phyloP scores from a whole-genome alignment of 2,797 vertebrate species.

The Squalus acanthias region DNA sequence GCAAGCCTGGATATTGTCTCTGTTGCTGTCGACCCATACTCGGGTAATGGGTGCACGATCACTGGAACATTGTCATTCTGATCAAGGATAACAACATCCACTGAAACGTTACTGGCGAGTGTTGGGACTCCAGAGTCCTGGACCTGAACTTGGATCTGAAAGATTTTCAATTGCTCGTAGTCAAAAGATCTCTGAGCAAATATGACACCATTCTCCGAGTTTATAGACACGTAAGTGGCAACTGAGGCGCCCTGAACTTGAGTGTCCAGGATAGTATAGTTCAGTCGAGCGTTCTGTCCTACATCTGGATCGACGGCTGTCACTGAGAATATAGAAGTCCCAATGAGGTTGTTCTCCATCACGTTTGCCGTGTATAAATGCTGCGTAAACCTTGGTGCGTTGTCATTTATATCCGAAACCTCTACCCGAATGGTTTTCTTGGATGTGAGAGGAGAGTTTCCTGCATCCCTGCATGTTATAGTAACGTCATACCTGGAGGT shows the following conservation, averaged over 20 bases:
- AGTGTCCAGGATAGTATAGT: slow-evolving; percentile 52
- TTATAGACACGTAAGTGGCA: slow-evolving; percentile 47
- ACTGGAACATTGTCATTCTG: slow-evolving; percentile 48
- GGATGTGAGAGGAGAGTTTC: slow-evolving; percentile 45
- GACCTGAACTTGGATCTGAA: slow-evolving; percentile 45
- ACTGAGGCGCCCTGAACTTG: slow-evolving; percentile 45
- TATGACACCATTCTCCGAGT: slow-evolving; percentile 46
- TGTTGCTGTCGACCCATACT: neutral
- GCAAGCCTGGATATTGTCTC: neutral
- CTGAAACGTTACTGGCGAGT: slow-evolving; percentile 44
- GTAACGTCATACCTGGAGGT: slow-evolving; percentile 52
- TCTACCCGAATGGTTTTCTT: slow-evolving; percentile 42
- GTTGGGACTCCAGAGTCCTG: slow-evolving; percentile 45
- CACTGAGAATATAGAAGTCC: slow-evolving; percentile 46
- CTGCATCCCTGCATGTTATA: slow-evolving; percentile 49
- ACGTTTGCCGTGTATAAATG: slow-evolving; percentile 50
- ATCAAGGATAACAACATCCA: slow-evolving; percentile 47
- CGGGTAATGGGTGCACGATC: neutral
- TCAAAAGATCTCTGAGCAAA: slow-evolving; percentile 53
- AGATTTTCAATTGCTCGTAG: slow-evolving; percentile 48
- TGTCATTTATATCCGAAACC: slow-evolving; percentile 57
- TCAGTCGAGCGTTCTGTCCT: slow-evolving; percentile 52
- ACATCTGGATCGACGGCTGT: slow-evolving; percentile 48
- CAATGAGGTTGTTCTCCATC: slow-evolving; percentile 50
- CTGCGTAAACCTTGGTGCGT: slow-evolving; percentile 50